Evolutionary conservation across 2,113 vertebrate genomes (phyloP).

Genomic region (Malurus melanocephalus): DNA sequence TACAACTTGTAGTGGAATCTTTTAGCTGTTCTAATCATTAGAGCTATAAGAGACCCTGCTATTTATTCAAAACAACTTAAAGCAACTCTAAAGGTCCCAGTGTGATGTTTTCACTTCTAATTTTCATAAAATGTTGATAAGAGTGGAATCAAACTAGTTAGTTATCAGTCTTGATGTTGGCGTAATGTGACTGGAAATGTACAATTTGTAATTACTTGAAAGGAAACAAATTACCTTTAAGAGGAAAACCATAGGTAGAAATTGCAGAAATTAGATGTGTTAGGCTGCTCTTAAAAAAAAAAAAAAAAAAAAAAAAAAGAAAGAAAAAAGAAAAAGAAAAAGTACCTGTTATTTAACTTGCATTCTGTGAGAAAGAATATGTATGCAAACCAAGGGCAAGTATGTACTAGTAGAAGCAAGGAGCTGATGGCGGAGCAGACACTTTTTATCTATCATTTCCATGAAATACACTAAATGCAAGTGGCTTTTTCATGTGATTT

Average conservation of each 20-base stretch:
- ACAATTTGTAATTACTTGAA: slow-evolving; percentile 79
- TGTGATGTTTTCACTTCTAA: slow-evolving; percentile 73
- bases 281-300: slow-evolving; percentile 56
- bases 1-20: neutral
- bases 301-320: no score
- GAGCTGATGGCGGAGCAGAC: neutral
- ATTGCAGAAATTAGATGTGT: slow-evolving; percentile 75
- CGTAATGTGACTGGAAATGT: slow-evolving; percentile 72
- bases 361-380: neutral
- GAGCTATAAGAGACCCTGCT: slow-evolving; percentile 41
- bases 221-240: slow-evolving; percentile 80
- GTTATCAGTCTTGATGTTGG: slow-evolving; percentile 64
- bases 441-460: neutral
- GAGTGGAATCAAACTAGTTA: slow-evolving; percentile 75
- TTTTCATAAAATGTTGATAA: slow-evolving; percentile 72
- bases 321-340: neutral
- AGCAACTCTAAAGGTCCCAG: slow-evolving; percentile 69
- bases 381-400: neutral
- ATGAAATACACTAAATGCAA: neutral
- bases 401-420: neutral
- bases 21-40: slow-evolving; percentile 38
- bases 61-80: slow-evolving; percentile 76
- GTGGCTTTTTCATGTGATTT: neutral
- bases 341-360: slow-evolving; percentile 19
- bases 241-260: slow-evolving; percentile 81